A percentile compares a stretch with the other conserved stretches of the same genome.
These are phyloP conservation scores for Drosophila bocki DNA, from an alignment of 1,140 invertebrate species.

Conservation along the genomic window DNA sequence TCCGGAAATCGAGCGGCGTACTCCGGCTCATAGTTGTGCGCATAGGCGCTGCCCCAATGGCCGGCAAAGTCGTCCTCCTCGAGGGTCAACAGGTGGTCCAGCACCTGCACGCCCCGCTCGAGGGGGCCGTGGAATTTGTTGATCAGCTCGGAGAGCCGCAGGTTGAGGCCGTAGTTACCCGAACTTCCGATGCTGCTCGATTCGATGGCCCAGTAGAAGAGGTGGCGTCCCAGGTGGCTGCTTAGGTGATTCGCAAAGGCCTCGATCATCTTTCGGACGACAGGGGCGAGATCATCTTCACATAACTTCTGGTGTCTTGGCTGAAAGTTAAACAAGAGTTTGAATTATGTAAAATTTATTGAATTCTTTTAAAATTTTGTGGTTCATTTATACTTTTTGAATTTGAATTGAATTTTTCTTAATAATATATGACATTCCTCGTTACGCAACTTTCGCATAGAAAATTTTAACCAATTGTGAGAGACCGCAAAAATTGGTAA, in stretches of 20 bases:
- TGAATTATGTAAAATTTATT: too few species aligned
- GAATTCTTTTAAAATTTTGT: neutral
- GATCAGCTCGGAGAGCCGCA: slow-evolving; percentile 86
- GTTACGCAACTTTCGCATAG: neutral
- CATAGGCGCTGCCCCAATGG: slow-evolving; percentile 81
- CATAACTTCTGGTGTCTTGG: slow-evolving; percentile 10
- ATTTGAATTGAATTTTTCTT: neutral
- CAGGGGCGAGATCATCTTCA: slow-evolving; percentile 34
- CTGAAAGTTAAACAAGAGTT: slow-evolving; percentile 16
- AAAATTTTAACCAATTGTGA: neutral
- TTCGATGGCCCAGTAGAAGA: slow-evolving; percentile 85
- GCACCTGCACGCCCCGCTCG: slow-evolving; percentile 85
- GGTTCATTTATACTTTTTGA: neutral
- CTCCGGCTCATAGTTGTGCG: slow-evolving; percentile 82
- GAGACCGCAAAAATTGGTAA: slow-evolving; percentile 27
- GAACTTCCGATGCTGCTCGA: slow-evolving; percentile 45
- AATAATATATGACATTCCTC: neutral
- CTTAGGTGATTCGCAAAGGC: slow-evolving; percentile 81
- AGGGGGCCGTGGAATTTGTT: slow-evolving; percentile 85
- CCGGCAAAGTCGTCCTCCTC: slow-evolving; percentile 85
- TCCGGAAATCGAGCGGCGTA: slow-evolving; percentile 63
- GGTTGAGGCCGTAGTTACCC: slow-evolving; percentile 85
- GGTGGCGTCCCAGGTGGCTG: slow-evolving; percentile 85
- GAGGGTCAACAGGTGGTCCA: slow-evolving; percentile 86
- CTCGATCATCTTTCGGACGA: slow-evolving; percentile 78